Evolutionary conservation across 2,113 vertebrate species (phyloP).

Genomic region (Gambusia holbrooki): DNA sequence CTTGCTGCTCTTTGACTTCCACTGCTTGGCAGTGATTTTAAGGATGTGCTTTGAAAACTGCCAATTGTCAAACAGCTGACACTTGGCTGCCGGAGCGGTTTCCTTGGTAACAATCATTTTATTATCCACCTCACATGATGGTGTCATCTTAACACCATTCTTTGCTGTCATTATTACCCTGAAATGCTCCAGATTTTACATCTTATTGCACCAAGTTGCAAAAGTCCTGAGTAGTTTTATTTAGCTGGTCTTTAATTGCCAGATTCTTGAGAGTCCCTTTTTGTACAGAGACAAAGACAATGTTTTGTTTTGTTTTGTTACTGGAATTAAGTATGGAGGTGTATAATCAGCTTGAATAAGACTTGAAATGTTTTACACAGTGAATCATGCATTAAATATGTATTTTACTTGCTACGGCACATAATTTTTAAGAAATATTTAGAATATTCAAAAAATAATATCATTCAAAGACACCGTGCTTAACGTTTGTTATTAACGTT

Average conservation of each 20-base stretch:
- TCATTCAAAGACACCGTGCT: background rate
- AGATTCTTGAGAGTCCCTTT: background rate
- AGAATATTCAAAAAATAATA: background rate
- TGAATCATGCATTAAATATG: background rate
- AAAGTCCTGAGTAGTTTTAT: background rate
- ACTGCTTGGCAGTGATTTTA: background rate
- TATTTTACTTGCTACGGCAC: background rate
- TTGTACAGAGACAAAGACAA: no score
- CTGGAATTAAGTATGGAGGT: no score
- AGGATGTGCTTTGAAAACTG: background rate
- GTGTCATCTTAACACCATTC: background rate
- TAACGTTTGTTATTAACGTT: background rate
- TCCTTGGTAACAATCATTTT: constrained; percentile 1
- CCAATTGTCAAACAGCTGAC: background rate
- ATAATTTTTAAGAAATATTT: background rate
- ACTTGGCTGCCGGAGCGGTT: background rate
- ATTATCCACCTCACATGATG: background rate
- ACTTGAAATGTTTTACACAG: background rate
- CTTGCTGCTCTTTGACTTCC: background rate
- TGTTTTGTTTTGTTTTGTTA: no score
- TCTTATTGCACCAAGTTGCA: background rate
- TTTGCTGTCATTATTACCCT: constrained; percentile 2
- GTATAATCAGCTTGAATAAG: no score
- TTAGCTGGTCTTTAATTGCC: background rate
- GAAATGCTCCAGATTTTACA: background rate